phyloP scores from a whole-genome alignment of 2,888 invertebrate genomes.

The Neuroscelio doddi region DNA sequence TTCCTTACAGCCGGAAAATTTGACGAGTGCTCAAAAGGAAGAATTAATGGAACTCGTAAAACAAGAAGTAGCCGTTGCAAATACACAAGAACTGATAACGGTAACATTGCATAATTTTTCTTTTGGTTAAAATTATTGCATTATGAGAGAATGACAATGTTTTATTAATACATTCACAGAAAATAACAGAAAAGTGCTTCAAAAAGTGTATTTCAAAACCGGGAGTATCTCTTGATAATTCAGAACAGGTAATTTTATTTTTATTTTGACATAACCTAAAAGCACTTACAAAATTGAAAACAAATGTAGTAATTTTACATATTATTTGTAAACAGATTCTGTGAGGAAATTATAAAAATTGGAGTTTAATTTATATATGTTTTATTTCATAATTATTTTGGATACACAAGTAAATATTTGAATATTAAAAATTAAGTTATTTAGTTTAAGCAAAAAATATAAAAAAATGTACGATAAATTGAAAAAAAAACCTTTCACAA shows the following conservation, averaged over 20 bases:
- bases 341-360: too few relatives aligned
- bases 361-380: too few relatives aligned
- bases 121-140: conserved; percentile 7
- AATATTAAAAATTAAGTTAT: conserved; percentile 7
- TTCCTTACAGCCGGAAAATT: conserved; percentile 74
- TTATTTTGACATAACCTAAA: conserved; percentile 35
- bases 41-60: conserved; percentile 96
- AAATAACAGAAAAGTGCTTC: conserved; percentile 98
- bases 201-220: conserved; percentile 94
- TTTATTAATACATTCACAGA: conserved; percentile 74
- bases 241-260: conserved; percentile 79
- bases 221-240: conserved; percentile 89
- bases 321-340: too few relatives aligned
- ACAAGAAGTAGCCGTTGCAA: conserved; percentile 94
- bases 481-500: too few relatives aligned
- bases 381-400: too few relatives aligned
- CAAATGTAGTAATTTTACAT: background rate
- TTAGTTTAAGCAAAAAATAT: too few relatives aligned
- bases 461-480: too few relatives aligned
- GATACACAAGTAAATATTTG: too few relatives aligned
- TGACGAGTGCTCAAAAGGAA: conserved; percentile 83
- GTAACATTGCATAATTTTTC: conserved; percentile 72
- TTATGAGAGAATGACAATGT: conserved; percentile 20
- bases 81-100: conserved; percentile 92
- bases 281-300: too few relatives aligned